These are phyloP conservation scores for Lypha dubia DNA, from an alignment of 2,888 invertebrate genomes.

Conservation along the genomic window DNA sequence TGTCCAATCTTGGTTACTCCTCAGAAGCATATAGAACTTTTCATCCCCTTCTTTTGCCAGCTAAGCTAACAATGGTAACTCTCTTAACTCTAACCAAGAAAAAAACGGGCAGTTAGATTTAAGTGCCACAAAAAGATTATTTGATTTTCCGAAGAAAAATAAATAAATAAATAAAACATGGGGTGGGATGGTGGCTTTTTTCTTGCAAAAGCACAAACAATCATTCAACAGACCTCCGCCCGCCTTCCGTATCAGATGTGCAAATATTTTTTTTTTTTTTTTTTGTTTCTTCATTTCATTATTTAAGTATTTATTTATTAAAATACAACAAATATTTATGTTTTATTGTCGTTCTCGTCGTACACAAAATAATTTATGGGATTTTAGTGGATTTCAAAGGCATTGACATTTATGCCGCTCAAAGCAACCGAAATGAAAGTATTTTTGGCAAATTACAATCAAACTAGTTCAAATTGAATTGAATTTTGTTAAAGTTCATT, in stretches of 20 bases:
- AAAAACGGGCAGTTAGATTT: not conserved
- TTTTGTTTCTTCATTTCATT: constrained; percentile 37
- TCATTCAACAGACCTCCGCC: not conserved
- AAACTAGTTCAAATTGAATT: constrained; percentile 6
- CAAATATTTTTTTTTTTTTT: constrained; percentile 39
- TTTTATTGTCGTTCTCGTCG: constrained; percentile 46
- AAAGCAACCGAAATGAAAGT: constrained; percentile 4
- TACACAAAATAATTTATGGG: constrained; percentile 60
- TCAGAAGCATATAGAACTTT: no score
- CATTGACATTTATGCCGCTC: constrained; percentile 36
- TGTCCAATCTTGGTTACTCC: no score
- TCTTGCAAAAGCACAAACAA: not conserved
- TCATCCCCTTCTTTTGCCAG: not conserved
- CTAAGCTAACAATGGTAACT: constrained; percentile 20
- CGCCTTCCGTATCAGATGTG: constrained; percentile 37
- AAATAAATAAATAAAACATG: no score
- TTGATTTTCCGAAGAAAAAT: not conserved
- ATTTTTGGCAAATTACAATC: not conserved
- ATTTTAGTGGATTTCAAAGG: constrained; percentile 41
- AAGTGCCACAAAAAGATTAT: constrained; percentile 13
- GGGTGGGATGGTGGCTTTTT: constrained; percentile 20
- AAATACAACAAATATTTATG: constrained; percentile 59
- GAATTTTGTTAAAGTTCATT: constrained; percentile 29
- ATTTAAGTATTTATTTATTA: constrained; percentile 66
- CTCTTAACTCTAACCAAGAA: not conserved